Base-by-base conservation (phyloP, 2,888 invertebrate species). In the Anoplius nigerrimus region DNA sequence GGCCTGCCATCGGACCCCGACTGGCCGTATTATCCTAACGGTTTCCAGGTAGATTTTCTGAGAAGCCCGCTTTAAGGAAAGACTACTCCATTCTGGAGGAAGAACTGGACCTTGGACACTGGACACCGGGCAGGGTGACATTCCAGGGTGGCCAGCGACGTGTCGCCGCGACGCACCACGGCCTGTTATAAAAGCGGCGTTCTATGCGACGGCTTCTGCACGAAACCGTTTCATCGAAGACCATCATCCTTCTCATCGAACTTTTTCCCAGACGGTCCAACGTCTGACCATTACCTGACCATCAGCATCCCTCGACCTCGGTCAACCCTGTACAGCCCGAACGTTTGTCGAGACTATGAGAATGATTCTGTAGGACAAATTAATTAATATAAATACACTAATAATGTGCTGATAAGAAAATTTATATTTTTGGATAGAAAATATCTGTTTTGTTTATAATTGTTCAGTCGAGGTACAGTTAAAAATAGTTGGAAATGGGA, bases 51-150 rank as follows among this genome's bases (percentile, higher is more conserved):
- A 76, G 82, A 80, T 78, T 72, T 80, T 82, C 80, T 66, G 80
- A 74, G 80, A 80, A 80, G 69, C 55, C 43, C 66, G 72, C 56
- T 78, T 82, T 82, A 72, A 82, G 82, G 82, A 82, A 82, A 78
- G 76, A 69, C 81, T 62, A 65, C 65, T 57, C 66, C 58, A 65
- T 68, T 68, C 74, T 59, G 69, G 71, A 66, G 71, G 69, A 81
- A 81, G 80, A 81, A 80, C 78, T 78, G 81, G 78, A 21, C 72
- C 79, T 71, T 71, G 51, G 72, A 68, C 62, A 69, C 68, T 76
- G 79, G 76, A 72, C 72, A 59, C 74, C 66, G 66, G 67, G 60
- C 74, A 69, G 76, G 73, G 76, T 82, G 80, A 80, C 82, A 82
- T 82, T 82, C 82, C 81, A 72, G 71, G 76, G 66, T 81, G 74